Evolutionary conservation across 2,113 vertebrate genomes (phyloP), one percentile per base, ranked within the genome.

Genomic region (Sebastes schlegelii): DNA sequence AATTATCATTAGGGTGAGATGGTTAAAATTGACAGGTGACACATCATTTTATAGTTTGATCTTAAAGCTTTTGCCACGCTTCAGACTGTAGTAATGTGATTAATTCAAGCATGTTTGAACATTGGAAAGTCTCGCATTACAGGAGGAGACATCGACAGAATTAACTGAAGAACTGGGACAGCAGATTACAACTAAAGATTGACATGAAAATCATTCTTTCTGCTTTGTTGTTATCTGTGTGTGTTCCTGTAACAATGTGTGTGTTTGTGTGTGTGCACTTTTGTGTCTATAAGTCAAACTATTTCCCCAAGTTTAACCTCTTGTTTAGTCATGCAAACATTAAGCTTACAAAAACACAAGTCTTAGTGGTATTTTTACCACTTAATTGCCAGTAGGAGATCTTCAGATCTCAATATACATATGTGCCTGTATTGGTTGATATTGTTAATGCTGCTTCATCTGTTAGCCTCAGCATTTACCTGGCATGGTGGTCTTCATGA

Each of bases 401-500:
- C 12, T 46, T 14, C 6, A 48, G 7, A 42, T 63, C 0, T 63
- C 4, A 70, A 48, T 7, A 0, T 0, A 34, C 34, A 34, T 9
- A 40, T n/a, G 0, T 54, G 8, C 4, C 17, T 3, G 12, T 23
- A 23, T 4, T 48, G 23, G 16, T 12, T 52, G 14, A 68, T 60
- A 23, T 48, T 49, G 55, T 40, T 9, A 34, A 54, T 14, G 8
- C 5, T 71, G 9, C 10, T 34, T 46, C 10, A 54, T 6, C 5
- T 19, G 4, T 8, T 45, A 34, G 74, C 13, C 1, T 64, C 45
- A 52, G 8, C 5, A 13, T 73, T 63, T 95, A 99, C 98, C 98
- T 96, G 98, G 97, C 92, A 96, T 95, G 79, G 87, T 84, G 60
- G 95, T 98, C 94, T 98, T 99, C 98, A 98, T 99, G 54, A 99